phyloP scores from a whole-genome alignment of 2,797 vertebrate genomes.

The Rallus crepitans region DNA sequence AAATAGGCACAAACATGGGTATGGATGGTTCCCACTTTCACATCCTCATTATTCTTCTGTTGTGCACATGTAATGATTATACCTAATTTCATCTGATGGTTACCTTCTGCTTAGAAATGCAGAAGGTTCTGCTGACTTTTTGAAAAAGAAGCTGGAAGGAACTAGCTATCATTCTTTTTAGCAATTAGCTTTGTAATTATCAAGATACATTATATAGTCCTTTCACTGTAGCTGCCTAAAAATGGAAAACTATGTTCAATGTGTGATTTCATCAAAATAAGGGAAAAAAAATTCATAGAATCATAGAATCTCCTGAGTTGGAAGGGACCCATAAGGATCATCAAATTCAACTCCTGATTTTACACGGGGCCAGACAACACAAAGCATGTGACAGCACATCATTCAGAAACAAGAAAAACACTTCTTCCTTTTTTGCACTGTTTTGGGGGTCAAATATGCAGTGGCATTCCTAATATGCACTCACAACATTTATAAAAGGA shows the following conservation, averaged over 20 bases:
- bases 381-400: too few species aligned
- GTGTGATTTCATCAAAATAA: background rate
- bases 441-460: background rate
- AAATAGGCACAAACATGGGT: background rate
- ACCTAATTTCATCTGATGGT: background rate
- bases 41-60: background rate
- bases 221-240: background rate
- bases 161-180: background rate
- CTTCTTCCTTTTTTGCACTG: background rate
- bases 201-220: background rate
- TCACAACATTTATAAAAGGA: background rate
- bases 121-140: background rate
- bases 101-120: background rate
- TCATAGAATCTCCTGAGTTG: too few species aligned
- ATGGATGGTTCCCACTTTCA: background rate
- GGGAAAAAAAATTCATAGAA: background rate
- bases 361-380: too few species aligned
- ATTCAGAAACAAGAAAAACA: background rate
- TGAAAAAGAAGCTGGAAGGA: background rate
- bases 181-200: background rate
- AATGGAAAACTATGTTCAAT: background rate
- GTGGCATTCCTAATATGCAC: background rate
- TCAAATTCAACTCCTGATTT: too few species aligned
- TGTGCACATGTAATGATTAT: background rate
- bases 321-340: too few species aligned